Conservation (phyloP, 2,888 invertebrate species). For the Agrochola lychnidis region DNA sequence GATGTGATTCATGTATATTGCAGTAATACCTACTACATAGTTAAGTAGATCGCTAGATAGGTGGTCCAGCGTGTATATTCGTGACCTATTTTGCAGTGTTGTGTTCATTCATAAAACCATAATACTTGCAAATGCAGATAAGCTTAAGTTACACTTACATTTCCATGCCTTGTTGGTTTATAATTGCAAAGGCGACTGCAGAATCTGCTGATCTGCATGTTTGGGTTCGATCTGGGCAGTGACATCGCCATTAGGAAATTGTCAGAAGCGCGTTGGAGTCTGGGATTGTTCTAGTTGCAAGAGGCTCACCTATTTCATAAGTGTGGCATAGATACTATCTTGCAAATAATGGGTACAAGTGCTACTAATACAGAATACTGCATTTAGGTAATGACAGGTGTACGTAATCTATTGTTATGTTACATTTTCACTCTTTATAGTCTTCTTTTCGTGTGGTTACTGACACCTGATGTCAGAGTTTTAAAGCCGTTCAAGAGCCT, state of each 20-base stretch:
- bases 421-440: neutral
- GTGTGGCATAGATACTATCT: neutral
- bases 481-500: no score
- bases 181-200: neutral
- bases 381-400: neutral
- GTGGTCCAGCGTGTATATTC: constrained; percentile 2
- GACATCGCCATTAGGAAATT: neutral
- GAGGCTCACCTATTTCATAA: neutral
- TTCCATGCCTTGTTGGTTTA: neutral
- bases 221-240: neutral
- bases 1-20: neutral
- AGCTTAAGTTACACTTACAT: neutral
- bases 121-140: constrained; percentile 1
- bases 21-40: neutral
- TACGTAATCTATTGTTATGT: neutral
- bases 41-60: neutral
- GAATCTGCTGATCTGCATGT: neutral
- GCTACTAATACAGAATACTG: neutral
- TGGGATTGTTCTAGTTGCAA: neutral
- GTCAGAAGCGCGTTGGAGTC: no score
- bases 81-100: constrained; percentile 35
- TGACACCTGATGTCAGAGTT: no score
- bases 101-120: constrained; percentile 7
- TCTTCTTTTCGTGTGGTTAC: no score
- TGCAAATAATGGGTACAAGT: neutral